phyloP scores from a whole-genome alignment of 2,888 invertebrate species.

The Drepanosiphum platanoidis region DNA sequence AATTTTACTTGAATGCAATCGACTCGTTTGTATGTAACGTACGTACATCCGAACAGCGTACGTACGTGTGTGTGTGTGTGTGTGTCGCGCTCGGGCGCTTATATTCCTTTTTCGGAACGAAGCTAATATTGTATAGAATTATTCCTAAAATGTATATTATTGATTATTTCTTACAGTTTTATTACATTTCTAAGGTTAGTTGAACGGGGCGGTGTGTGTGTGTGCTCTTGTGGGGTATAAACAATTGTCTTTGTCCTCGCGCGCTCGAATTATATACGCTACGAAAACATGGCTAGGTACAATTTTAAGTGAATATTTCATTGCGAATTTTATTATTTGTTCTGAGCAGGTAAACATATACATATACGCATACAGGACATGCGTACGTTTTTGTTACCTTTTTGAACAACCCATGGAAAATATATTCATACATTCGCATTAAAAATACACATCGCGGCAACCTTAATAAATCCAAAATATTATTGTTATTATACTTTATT shows the following conservation, averaged over 20 bases:
- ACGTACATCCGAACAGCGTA: not conserved
- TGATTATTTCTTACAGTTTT: slow-evolving; percentile 36
- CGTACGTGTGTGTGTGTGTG: not conserved
- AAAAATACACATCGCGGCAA: not conserved
- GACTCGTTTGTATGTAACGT: not conserved
- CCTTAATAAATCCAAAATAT: not conserved
- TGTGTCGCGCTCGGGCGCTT: not conserved
- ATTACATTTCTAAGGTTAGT: slow-evolving; percentile 29
- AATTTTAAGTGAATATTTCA: slow-evolving; percentile 19
- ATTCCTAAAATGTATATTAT: slow-evolving; percentile 24
- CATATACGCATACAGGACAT: not conserved
- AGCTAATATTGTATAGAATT: not conserved
- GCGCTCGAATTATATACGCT: not conserved
- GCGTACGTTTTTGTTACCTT: not conserved
- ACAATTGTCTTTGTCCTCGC: slow-evolving; percentile 26
- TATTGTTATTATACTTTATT: not conserved
- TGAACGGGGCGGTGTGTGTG: not conserved
- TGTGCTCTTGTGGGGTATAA: slow-evolving; percentile 11
- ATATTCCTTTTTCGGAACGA: not conserved
- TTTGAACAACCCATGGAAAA: not conserved
- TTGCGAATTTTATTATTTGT: not conserved
- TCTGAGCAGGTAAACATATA: not conserved
- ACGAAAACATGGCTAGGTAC: not conserved
- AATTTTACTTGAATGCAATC: not conserved
- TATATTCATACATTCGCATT: not conserved